Evolutionary conservation across 2,797 vertebrate genomes (phyloP).

Genomic region (Enoplosus armatus): DNA sequence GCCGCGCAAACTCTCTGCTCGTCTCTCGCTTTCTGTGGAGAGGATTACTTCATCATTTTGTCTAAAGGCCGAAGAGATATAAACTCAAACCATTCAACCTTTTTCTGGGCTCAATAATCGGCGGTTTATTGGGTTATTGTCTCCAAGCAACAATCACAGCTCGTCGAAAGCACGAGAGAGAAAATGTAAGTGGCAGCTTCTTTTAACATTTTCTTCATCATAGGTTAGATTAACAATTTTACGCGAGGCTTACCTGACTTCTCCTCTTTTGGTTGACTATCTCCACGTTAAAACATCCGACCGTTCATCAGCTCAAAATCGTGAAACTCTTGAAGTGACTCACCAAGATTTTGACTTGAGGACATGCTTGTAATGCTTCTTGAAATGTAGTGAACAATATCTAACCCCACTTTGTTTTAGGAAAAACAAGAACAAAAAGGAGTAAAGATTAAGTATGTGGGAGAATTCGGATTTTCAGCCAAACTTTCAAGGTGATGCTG

Average conservation of each 20-base stretch:
- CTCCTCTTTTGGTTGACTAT: background rate
- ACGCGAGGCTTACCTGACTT: background rate
- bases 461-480: background rate
- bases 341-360: background rate
- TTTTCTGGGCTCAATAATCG: background rate
- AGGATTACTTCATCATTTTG: slow-evolving; percentile 17
- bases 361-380: background rate
- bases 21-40: background rate
- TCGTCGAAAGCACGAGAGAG: background rate
- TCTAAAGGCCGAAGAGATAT: background rate
- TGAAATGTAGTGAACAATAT: background rate
- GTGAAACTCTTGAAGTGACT: background rate
- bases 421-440: background rate
- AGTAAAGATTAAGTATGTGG: background rate
- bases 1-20: background rate
- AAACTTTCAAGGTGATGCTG: background rate
- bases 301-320: background rate
- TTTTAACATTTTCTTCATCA: background rate
- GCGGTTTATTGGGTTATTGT: background rate
- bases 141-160: background rate
- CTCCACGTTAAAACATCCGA: background rate
- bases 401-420: background rate
- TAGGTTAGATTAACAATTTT: background rate
- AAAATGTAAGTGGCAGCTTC: slow-evolving; percentile 54
- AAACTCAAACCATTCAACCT: background rate